Percentiles rank a stretch among this genome's conserved stretches.
These are phyloP conservation scores for Nomada lathburiana DNA, from an alignment of 2,888 invertebrate genomes.

Conservation along the genomic window DNA sequence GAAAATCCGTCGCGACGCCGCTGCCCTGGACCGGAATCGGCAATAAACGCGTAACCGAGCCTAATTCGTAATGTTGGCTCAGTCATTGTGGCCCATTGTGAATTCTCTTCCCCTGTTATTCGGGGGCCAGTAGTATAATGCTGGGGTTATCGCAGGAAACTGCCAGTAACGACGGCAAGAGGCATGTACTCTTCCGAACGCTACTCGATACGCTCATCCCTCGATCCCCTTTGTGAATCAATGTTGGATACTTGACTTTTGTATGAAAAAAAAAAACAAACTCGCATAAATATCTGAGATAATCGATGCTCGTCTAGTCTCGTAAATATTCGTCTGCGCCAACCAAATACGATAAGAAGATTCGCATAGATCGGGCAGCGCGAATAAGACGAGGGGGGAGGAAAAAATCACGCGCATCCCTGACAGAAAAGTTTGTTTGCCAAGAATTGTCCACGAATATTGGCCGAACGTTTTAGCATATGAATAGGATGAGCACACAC, in stretches of 20 bases:
- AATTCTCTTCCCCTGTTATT: conserved; percentile 67
- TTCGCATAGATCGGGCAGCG: neutral
- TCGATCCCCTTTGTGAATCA: neutral
- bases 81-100: conserved; percentile 77
- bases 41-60: conserved; percentile 84
- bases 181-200: conserved; percentile 69
- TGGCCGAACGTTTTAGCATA: conserved; percentile 70
- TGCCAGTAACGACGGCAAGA: conserved; percentile 80
- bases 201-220: conserved; percentile 39
- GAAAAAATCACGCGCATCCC: conserved; percentile 1
- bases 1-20: conserved; percentile 73
- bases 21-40: conserved; percentile 81
- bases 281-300: too few species aligned
- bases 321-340: too few species aligned
- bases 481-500: conserved; percentile 60
- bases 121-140: conserved; percentile 72
- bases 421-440: conserved; percentile 58
- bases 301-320: too few species aligned
- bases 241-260: neutral
- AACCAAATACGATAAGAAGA: neutral
- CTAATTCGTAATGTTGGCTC: conserved; percentile 83
- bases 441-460: conserved; percentile 56
- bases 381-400: neutral
- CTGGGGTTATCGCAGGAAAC: conserved; percentile 81
- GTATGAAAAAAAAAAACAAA: too few species aligned